Evolutionary conservation across 2,888 invertebrate genomes (phyloP).

Genomic region (Argyresthia albistria): DNA sequence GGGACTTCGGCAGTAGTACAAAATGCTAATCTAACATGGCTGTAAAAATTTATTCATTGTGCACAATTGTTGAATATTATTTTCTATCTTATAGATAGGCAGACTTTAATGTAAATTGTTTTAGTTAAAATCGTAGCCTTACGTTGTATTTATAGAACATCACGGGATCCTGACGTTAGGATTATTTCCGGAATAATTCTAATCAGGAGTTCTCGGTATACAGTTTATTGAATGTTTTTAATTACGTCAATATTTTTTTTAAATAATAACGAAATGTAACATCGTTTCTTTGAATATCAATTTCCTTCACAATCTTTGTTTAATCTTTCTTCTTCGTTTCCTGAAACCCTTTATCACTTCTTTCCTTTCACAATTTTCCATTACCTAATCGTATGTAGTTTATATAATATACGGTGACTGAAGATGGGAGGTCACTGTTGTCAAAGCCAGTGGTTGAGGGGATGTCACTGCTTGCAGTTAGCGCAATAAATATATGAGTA

Average conservation of each 20-base stretch:
- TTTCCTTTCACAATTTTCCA: too few species aligned
- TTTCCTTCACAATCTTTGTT: background rate
- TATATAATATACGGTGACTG: too few species aligned
- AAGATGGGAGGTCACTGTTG: too few species aligned
- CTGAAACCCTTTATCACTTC: slow-evolving; percentile 9
- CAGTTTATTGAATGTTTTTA: background rate
- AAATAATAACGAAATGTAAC: background rate
- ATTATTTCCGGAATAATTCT: slow-evolving; percentile 63
- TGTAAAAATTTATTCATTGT: slow-evolving; percentile 16
- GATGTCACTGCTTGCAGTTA: too few species aligned
- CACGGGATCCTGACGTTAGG: slow-evolving; percentile 24
- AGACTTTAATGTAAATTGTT: slow-evolving; percentile 19
- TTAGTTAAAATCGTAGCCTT: slow-evolving; percentile 12
- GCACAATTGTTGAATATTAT: slow-evolving; percentile 16
- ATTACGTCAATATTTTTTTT: background rate
- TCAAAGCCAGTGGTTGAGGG: too few species aligned
- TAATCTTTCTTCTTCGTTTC: background rate
- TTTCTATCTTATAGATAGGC: slow-evolving; percentile 61
- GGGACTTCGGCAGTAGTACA: slow-evolving; percentile 55
- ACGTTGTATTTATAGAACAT: too few species aligned
- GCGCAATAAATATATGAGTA: too few species aligned
- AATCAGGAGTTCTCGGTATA: slow-evolving; percentile 24
- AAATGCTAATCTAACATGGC: slow-evolving; percentile 50
- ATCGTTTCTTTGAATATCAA: background rate
- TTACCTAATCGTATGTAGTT: too few species aligned